phyloP scores from a whole-genome alignment of 92 coral and sea anemone genomes.

The Micromussa lordhowensis region DNA sequence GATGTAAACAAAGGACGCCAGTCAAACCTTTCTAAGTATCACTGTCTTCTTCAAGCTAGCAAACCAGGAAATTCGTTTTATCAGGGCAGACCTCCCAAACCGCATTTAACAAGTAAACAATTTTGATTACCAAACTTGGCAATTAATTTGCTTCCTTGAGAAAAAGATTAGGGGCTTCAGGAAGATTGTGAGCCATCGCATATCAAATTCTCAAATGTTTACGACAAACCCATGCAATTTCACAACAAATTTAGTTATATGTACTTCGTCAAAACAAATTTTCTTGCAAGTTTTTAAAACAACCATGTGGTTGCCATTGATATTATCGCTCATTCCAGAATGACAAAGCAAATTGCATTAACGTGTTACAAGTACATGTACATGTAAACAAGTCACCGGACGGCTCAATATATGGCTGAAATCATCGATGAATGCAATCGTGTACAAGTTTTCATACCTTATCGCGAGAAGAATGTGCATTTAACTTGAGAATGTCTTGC shows the following conservation, averaged over 20 bases:
- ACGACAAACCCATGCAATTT: too few relatives aligned
- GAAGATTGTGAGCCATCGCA: too few relatives aligned
- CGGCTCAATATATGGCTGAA: not conserved
- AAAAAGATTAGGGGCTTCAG: too few relatives aligned
- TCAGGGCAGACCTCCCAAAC: too few relatives aligned
- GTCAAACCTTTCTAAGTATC: too few relatives aligned
- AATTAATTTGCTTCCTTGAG: too few relatives aligned
- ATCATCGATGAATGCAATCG: not conserved
- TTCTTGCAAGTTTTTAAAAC: not conserved
- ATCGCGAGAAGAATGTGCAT: not conserved
- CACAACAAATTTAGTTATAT: not conserved
- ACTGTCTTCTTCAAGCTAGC: too few relatives aligned
- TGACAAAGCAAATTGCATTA: not conserved
- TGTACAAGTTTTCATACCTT: conserved; percentile 21
- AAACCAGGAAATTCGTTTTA: too few relatives aligned
- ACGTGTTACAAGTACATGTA: not conserved
- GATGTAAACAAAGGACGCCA: too few relatives aligned
- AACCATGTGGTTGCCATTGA: not conserved
- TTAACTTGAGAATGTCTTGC: conserved; percentile 8
- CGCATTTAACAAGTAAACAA: too few relatives aligned
- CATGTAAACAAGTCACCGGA: not conserved
- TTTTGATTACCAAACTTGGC: too few relatives aligned
- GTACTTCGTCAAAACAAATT: not conserved
- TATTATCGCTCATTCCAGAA: not conserved
- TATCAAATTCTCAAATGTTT: too few relatives aligned